Conservation (phyloP, 2,113 vertebrate species). For the Podarcis cretensis region DNA sequence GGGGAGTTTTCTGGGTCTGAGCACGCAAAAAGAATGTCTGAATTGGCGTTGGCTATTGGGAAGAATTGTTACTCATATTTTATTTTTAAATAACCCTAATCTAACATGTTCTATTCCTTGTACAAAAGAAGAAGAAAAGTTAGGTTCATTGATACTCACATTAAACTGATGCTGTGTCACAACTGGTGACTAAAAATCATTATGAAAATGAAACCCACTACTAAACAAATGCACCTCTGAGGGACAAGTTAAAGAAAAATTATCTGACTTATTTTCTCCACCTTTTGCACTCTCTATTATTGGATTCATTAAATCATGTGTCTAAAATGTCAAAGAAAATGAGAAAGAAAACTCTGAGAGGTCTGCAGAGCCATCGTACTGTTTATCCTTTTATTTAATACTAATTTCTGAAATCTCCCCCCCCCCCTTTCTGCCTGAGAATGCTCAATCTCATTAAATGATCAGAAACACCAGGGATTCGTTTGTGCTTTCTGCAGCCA, state of each 20-base stretch:
- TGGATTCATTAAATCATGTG: neutral
- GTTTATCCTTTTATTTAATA: conserved; percentile 19
- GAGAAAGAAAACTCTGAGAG: neutral
- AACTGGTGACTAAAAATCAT: neutral
- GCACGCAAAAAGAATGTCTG: too few relatives aligned
- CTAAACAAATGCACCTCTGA: neutral
- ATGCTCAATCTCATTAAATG: neutral
- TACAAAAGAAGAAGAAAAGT: neutral
- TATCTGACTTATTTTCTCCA: conserved; percentile 1
- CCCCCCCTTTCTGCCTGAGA: neutral
- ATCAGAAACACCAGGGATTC: conserved; percentile 16
- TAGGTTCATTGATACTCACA: neutral
- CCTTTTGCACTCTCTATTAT: neutral
- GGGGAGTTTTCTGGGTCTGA: too few relatives aligned
- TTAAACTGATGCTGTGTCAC: neutral
- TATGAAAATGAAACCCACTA: neutral
- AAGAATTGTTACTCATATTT: neutral
- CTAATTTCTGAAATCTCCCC: neutral
- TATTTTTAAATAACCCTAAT: neutral
- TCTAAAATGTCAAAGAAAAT: neutral
- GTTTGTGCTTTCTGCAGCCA: conserved; percentile 1
- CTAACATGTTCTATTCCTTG: neutral
- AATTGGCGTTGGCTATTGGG: neutral
- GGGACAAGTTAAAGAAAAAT: neutral
- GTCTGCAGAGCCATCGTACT: accelerated